These are phyloP conservation scores for Archivesica marissinica DNA, from an alignment of 1,140 invertebrate genomes.

Conservation along the genomic window DNA sequence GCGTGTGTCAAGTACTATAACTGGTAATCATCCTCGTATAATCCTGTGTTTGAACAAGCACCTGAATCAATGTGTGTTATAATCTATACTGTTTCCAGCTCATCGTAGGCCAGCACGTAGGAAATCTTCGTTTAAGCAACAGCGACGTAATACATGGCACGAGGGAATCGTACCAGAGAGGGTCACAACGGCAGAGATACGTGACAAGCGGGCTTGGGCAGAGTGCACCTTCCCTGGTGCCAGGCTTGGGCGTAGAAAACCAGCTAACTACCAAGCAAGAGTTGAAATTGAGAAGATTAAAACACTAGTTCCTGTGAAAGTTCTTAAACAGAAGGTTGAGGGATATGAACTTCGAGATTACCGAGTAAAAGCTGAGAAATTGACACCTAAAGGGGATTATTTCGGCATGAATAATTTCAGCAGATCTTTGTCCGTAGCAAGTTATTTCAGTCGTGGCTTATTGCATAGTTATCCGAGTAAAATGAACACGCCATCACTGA, in stretches of 20 bases:
- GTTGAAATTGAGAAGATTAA: constrained; percentile 50
- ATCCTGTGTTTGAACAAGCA: neutral
- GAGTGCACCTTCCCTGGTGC: constrained; percentile 47
- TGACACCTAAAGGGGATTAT: constrained; percentile 61
- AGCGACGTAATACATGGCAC: constrained; percentile 42
- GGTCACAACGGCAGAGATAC: constrained; percentile 7
- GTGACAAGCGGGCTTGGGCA: constrained; percentile 42
- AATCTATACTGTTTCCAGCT: constrained; percentile 13
- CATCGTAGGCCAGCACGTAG: neutral
- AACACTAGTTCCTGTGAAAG: constrained; percentile 41
- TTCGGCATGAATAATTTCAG: constrained; percentile 55
- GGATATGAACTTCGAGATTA: constrained; percentile 54
- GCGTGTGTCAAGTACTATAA: neutral
- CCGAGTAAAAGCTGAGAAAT: constrained; percentile 48
- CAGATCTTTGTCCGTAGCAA: constrained; percentile 30
- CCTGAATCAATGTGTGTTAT: neutral
- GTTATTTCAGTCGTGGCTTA: constrained; percentile 47
- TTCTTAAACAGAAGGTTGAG: constrained; percentile 45
- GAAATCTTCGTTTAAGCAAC: neutral
- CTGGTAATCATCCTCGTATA: neutral
- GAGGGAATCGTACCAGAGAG: constrained; percentile 20
- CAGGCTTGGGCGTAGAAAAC: constrained; percentile 12
- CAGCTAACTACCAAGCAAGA: constrained; percentile 32
- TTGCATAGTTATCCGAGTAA: constrained; percentile 39
- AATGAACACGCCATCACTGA: constrained; percentile 4